Base-by-base conservation (phyloP, 2,797 vertebrate genomes). In the Schizopygopsis malacanthus region DNA sequence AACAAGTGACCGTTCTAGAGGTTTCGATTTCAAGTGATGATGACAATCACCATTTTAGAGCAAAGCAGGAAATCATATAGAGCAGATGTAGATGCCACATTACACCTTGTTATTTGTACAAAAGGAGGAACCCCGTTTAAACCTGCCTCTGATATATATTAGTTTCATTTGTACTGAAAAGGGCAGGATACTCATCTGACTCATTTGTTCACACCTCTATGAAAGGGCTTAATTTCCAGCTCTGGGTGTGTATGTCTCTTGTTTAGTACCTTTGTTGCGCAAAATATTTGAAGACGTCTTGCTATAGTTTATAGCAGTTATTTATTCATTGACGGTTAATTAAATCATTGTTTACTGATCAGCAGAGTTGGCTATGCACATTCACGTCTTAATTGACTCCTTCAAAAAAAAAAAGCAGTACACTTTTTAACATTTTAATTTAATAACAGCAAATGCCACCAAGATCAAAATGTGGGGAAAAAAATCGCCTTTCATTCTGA, bases 121-220 rank as follows among this genome's bases (percentile, higher is more conserved):
- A 16, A 33, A 4, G 4, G 20, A n/a, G n/a, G 5, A 43, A 10
- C 45, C 20, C 20, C 16, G 20, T 8, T 28, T 28, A 63, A 71
- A 41, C 4, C 2, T 71, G 43, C 8, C 20, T 67, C 25, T 0
- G 0, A 6, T 56, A 20, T 3, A 9, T 70, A 28, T 45, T 81
- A 54, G 22, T 15, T 71, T 56, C 10, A 41, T 1, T 41, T 71
- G 22, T 18, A 13, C 25, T n/a, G 22, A 20, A 41, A 78, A 59
- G 33, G 33, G 6, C 52, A 16, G 20, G 3, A 4, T 52, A 33
- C 16, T 52, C 20, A 1, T 65, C 41, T 22, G 41, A 63, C 41
- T 80, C 25, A 47, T 45, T 13, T 79, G 39, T 79, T 79, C 56
- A 43, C 59, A 50, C 43, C 78, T 67, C 11, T 50, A 11, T 43